Base-by-base conservation (phyloP, 2,888 invertebrate species). In the Deroplatys truncata region DNA sequence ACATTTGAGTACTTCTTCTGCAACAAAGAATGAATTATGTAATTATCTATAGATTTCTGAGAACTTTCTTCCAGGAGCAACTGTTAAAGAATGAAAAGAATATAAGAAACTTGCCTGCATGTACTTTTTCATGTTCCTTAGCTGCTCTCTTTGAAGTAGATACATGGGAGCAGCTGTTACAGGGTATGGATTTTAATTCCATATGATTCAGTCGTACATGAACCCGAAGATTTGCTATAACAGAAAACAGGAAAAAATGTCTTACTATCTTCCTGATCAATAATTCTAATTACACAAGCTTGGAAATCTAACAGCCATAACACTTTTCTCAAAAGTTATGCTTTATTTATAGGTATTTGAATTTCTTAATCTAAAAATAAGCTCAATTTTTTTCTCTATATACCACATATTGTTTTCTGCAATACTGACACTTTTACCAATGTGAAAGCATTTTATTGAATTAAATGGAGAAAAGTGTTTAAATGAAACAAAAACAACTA, bases 191-290 rank as follows among this genome's bases (percentile, higher is more conserved):
- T 86, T 92, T 92, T 13, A 92, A 92, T 9, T 91, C 90, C 13
- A 92, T 92, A 90, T 93, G 93, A 90, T 93, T 93, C 84, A 93
- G 92, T 28, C 91, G 91, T 31, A 92, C 90, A 90, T 93, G 93
- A 86, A 92, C 92, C 84, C 92, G 92, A n/a, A 93, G 91, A 91
- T 93, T 93, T 86, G 93, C 93, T 90, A 84, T 7, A 89, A 90
- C 56, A 28, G 28, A 89, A 89, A 20, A 20, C 2, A 72, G 25
- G 84, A 25, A 84, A 49, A 10, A 90, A 85, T 49, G 43, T 83
- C 90, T n/a, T 56, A 16, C 49, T 82, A 84, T 49, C 89, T 88
- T 72, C 91, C 89, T 49, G 7, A 20, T 49, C 25, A 86, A 86
- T n/a, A 86, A 86, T 20, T 4, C 56, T 10, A 85, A 88, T 83